Percentiles rank a stretch among this genome's conserved stretches.
phyloP scores from a whole-genome alignment of 2,888 invertebrate genomes.

The Drosophila mayaguana region DNA sequence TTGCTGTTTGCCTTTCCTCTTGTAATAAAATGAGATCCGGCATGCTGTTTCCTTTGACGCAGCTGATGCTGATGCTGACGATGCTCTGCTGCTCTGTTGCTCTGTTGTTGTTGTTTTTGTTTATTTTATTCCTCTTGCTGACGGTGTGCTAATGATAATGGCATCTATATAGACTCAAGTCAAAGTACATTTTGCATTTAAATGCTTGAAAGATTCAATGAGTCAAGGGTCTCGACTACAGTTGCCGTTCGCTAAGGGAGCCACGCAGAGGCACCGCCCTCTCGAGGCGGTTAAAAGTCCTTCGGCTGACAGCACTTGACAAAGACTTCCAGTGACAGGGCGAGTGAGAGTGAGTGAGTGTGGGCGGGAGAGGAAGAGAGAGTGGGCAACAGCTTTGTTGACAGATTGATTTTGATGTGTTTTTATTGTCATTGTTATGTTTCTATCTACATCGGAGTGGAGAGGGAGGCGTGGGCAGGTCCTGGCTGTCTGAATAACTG shows the following conservation, averaged over 20 bases:
- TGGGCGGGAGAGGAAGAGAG: neutral
- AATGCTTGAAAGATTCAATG: constrained; percentile 67
- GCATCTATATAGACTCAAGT: constrained; percentile 34
- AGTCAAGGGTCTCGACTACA: constrained; percentile 18
- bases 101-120: neutral
- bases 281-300: constrained; percentile 2
- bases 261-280: neutral
- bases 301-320: constrained; percentile 40
- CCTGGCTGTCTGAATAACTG: constrained; percentile 1
- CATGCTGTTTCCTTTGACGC: constrained; percentile 58
- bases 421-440: constrained; percentile 75
- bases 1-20: constrained; percentile 81
- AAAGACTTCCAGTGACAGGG: neutral
- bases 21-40: constrained; percentile 80
- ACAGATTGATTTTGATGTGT: constrained; percentile 80
- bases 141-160: constrained; percentile 70
- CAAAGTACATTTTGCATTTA: constrained; percentile 61
- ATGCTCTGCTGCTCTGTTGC: neutral
- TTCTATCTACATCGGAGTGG: constrained; percentile 31
- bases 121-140: constrained; percentile 15
- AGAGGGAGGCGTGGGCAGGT: neutral
- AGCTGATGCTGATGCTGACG: constrained; percentile 24
- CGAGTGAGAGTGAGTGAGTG: neutral
- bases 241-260: constrained; percentile 8
- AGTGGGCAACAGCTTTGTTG: constrained; percentile 50